These are phyloP conservation scores for Toxotes lorentzi DNA, from an alignment of 2,797 vertebrate species.

Conservation along the genomic window DNA sequence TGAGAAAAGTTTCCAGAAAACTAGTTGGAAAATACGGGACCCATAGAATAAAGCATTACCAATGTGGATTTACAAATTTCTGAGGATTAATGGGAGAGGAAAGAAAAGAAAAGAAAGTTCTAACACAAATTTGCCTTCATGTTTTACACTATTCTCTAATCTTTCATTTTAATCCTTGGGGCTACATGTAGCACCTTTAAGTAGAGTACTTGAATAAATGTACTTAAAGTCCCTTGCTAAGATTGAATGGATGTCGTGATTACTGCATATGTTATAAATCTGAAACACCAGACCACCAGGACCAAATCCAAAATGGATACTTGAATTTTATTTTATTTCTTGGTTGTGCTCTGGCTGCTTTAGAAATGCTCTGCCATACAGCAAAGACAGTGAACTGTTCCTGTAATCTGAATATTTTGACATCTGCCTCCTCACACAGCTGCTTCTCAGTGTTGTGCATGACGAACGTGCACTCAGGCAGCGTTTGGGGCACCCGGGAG, in stretches of 20 bases:
- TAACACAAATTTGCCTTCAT: neutral
- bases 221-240: too few species aligned
- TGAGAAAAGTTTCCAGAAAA: neutral
- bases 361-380: too few species aligned
- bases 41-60: neutral
- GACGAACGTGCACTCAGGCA: neutral
- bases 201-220: too few species aligned
- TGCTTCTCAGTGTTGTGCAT: neutral
- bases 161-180: slow-evolving; percentile 10
- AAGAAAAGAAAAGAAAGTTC: neutral
- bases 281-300: too few species aligned
- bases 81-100: neutral
- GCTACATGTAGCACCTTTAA: neutral
- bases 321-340: too few species aligned
- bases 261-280: too few species aligned
- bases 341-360: neutral
- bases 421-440: neutral
- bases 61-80: neutral
- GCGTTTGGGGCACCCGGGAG: neutral
- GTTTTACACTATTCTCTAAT: neutral
- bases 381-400: neutral
- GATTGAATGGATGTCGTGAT: too few species aligned
- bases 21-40: neutral
- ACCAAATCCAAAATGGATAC: too few species aligned
- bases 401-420: neutral